phyloP scores from a whole-genome alignment of 1,140 invertebrate species.

The Acromyrmex charruanus region DNA sequence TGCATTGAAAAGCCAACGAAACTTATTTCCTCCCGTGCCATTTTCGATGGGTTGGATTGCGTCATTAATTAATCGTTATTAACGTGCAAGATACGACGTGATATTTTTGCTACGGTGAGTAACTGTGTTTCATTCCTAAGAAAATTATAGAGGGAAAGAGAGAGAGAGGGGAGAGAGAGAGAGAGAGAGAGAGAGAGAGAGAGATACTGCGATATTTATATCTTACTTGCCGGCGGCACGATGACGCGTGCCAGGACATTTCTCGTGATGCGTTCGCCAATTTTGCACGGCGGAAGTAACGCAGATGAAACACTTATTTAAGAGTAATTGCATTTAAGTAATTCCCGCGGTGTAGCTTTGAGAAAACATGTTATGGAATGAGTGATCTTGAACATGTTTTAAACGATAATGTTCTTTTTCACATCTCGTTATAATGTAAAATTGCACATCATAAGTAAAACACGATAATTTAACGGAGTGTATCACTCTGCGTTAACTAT shows the following conservation, averaged over 20 bases:
- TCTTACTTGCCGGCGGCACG: constrained; percentile 40
- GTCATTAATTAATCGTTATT: constrained; percentile 49
- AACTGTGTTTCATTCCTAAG: constrained; percentile 25
- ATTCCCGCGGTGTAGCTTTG: background rate
- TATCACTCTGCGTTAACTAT: background rate
- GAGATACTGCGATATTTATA: constrained; percentile 47
- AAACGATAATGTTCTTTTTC: background rate
- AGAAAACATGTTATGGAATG: background rate
- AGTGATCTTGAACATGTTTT: background rate
- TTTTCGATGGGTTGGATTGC: constrained; percentile 5
- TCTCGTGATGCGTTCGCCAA: background rate
- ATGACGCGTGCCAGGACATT: constrained; percentile 7
- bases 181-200: background rate
- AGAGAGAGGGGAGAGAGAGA: background rate
- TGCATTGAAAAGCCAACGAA: constrained; percentile 17
- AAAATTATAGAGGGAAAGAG: constrained; percentile 18
- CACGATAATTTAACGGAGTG: background rate
- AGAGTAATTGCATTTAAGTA: constrained; percentile 17
- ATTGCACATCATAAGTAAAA: background rate
- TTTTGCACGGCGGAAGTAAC: constrained; percentile 15
- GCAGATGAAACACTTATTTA: constrained; percentile 12
- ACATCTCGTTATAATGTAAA: constrained; percentile 5
- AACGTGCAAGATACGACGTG: background rate
- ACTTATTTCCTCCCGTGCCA: constrained; percentile 1
- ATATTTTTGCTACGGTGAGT: constrained; percentile 31